phyloP scores from a whole-genome alignment of 2,113 vertebrate species.

The Vulpes ferrilata region DNA sequence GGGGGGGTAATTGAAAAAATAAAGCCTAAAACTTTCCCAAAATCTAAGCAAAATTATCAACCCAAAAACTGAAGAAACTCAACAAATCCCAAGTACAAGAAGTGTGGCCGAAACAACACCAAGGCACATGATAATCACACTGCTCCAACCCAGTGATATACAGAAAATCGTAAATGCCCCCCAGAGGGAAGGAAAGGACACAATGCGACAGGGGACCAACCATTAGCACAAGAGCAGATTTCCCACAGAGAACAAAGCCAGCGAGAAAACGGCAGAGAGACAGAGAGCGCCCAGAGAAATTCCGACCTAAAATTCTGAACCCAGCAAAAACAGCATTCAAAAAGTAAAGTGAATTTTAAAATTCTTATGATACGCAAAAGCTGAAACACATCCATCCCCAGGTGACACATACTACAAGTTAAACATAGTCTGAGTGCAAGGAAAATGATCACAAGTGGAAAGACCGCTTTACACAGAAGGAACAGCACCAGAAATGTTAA shows the following conservation, averaged over 20 bases:
- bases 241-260: background rate
- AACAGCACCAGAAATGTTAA: background rate
- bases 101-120: background rate
- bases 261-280: background rate
- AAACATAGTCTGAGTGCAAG: background rate
- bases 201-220: background rate
- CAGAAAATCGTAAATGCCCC: background rate
- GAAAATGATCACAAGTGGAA: background rate
- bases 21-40: background rate
- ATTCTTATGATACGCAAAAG: background rate
- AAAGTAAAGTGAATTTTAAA: background rate
- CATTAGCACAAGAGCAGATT: background rate
- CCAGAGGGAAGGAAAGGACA: background rate
- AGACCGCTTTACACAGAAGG: background rate
- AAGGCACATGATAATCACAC: background rate
- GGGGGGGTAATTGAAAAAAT: background rate
- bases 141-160: background rate
- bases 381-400: background rate
- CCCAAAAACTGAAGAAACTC: background rate
- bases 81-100: background rate
- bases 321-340: background rate
- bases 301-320: background rate
- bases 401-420: background rate
- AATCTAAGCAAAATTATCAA: background rate
- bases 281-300: background rate